Base-by-base conservation (phyloP, 2,113 vertebrate genomes). In the Tringa solitaria region DNA sequence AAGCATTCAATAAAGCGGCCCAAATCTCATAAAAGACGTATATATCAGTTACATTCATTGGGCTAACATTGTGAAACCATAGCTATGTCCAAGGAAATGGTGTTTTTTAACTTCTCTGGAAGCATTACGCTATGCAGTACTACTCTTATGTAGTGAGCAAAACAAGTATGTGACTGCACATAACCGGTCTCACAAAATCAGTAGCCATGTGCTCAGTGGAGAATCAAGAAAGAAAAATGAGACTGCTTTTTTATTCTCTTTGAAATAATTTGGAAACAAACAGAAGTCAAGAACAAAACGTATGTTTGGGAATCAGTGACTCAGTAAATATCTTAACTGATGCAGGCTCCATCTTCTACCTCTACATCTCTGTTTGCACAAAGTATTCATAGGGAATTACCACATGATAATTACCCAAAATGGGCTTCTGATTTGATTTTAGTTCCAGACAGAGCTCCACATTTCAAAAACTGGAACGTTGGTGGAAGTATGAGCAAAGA, bases 381-480 rank as follows among this genome's bases (percentile, higher is more conserved):
- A 50, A 70, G 56, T 60, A 80, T 26, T 90, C 53, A 37, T 0
- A 65, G 73, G 61, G 91, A 84, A 96, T 91, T 96, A 97, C 23
- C n/a, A 88, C 57, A 74, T 14, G 57, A 37, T 93, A 89, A 92
- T 94, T 93, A 79, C 8, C 10, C 81, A 26, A 46, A 96, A 96
- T 95, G 50, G 41, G 65, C 41, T 94, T 84, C 65, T 89, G 89
- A 91, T 96, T 94, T 89, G 73, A 95, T 95, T 95, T 88, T 4
- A 78, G 72, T 41, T 84, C 35, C 93, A 93, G 79, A 90, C 70
- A 95, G 65, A 84, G 67, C 48, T 87, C 48, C 45, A 78, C 57
- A 64, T 90, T 92, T 93, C 51, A 95, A 75, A 94, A 94, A 41
- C 53, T 86, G 84, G 53, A 75, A 87, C 4, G 0, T 37, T 0